A percentile compares a stretch with the other conserved stretches of the same genome.
phyloP scores from a whole-genome alignment of 1,140 invertebrate genomes.

The Trigoniulus corallinus region DNA sequence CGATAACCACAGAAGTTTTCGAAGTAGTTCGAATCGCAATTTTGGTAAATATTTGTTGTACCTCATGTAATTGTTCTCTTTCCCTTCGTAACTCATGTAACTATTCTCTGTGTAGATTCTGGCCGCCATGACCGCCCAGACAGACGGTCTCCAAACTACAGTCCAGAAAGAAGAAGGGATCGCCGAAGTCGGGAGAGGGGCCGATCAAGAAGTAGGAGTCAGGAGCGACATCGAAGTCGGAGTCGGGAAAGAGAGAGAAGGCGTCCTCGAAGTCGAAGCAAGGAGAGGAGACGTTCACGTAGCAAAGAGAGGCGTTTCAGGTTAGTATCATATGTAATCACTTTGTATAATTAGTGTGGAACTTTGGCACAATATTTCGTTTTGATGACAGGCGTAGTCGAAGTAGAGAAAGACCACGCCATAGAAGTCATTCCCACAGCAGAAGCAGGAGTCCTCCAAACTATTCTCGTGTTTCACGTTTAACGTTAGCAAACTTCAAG shows the following conservation, averaged over 20 bases:
- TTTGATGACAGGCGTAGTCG: not conserved
- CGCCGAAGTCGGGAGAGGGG: not conserved
- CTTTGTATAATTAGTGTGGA: not conserved
- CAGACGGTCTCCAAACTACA: no score
- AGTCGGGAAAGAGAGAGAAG: not conserved
- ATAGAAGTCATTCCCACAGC: not conserved
- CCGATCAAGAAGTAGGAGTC: not conserved
- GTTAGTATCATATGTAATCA: not conserved
- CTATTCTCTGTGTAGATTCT: no score
- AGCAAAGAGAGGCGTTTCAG: slow-evolving; percentile 1
- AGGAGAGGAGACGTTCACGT: not conserved
- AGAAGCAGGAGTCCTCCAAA: not conserved
- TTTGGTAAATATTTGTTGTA: no score
- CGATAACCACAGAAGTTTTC: no score
- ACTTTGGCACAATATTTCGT: not conserved
- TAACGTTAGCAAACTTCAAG: no score
- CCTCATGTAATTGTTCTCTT: no score
- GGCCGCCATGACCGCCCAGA: no score
- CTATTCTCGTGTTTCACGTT: not conserved
- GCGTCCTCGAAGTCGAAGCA: not conserved
- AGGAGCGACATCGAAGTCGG: not conserved
- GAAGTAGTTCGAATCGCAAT: no score
- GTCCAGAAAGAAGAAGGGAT: not conserved
- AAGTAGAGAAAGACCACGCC: not conserved
- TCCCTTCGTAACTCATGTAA: no score